Percentiles rank a stretch among this genome's conserved stretches.
phyloP scores from a whole-genome alignment of 1,140 invertebrate genomes.

The Bilobella aurantiaca region DNA sequence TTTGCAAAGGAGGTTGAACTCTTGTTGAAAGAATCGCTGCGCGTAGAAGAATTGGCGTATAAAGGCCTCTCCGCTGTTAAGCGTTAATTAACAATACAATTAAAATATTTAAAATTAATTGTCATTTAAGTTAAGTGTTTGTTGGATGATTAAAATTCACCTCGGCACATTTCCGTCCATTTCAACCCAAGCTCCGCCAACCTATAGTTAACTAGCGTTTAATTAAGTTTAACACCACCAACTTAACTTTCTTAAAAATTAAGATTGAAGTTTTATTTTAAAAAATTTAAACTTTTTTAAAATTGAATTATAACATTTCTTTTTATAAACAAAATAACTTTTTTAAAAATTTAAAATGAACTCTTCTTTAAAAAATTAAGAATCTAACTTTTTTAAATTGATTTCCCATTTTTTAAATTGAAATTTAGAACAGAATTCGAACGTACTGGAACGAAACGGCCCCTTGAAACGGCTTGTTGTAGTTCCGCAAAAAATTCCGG shows the following conservation, averaged over 20 bases:
- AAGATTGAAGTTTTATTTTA: too few relatives aligned
- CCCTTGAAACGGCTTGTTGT: constrained; percentile 39
- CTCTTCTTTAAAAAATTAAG: too few relatives aligned
- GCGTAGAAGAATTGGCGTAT: constrained; percentile 49
- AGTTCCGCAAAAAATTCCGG: constrained; percentile 43
- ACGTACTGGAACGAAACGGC: constrained; percentile 43
- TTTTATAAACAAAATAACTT: too few relatives aligned
- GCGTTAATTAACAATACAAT: constrained; percentile 10
- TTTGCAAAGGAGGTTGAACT: constrained; percentile 43
- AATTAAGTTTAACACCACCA: too few relatives aligned
- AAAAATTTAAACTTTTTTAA: too few relatives aligned
- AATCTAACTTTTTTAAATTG: too few relatives aligned
- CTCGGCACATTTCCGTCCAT: constrained; percentile 48
- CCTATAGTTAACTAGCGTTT: background rate
- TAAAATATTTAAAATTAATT: background rate
- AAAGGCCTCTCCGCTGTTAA: constrained; percentile 47
- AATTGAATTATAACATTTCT: too few relatives aligned
- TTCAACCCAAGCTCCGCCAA: constrained; percentile 49
- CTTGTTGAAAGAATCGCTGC: constrained; percentile 45
- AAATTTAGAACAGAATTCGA: background rate
- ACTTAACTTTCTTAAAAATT: too few relatives aligned
- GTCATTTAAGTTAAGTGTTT: background rate
- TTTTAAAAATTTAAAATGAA: too few relatives aligned
- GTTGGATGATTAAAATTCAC: too few relatives aligned
- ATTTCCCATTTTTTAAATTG: too few relatives aligned